Conservation (phyloP, 2,113 vertebrate species). For the Myiozetetes cayanensis region DNA sequence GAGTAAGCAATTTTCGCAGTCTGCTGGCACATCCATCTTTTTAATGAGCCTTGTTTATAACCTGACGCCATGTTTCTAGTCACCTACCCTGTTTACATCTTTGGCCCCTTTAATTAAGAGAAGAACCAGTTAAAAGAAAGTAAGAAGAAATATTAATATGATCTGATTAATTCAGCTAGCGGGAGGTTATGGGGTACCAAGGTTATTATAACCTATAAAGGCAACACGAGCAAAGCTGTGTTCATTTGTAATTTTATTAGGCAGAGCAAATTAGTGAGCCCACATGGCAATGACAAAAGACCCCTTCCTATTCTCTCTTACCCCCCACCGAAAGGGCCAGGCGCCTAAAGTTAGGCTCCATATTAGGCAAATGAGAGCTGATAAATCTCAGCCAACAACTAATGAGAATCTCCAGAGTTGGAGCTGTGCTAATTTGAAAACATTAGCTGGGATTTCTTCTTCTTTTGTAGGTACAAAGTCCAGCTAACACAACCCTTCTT, state of each 20-base stretch:
- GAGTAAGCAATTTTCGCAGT: constrained; percentile 85
- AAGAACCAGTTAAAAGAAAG: constrained; percentile 87
- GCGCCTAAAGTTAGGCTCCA: constrained; percentile 84
- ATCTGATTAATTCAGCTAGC: constrained; percentile 90
- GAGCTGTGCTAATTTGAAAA: constrained; percentile 86
- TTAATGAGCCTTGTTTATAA: constrained; percentile 93
- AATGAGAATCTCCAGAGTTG: constrained; percentile 82
- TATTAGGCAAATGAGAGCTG: constrained; percentile 92
- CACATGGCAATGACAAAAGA: constrained; percentile 81
- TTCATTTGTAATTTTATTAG: constrained; percentile 89
- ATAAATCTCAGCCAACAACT: constrained; percentile 88
- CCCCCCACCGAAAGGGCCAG: constrained; percentile 83
- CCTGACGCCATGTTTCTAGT: constrained; percentile 78
- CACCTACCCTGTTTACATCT: constrained; percentile 87
- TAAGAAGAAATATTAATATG: constrained; percentile 87
- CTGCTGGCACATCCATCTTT: constrained; percentile 85
- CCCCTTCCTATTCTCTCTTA: constrained; percentile 78
- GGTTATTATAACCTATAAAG: constrained; percentile 90
- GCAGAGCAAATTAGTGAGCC: constrained; percentile 84
- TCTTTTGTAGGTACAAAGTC: constrained; percentile 32
- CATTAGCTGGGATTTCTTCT: constrained; percentile 80
- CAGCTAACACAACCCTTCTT: neutral
- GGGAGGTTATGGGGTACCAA: constrained; percentile 86
- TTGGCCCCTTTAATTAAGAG: constrained; percentile 90
- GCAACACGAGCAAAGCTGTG: constrained; percentile 81